Conservation (phyloP, 2,113 vertebrate species). For the Limanda limanda region DNA sequence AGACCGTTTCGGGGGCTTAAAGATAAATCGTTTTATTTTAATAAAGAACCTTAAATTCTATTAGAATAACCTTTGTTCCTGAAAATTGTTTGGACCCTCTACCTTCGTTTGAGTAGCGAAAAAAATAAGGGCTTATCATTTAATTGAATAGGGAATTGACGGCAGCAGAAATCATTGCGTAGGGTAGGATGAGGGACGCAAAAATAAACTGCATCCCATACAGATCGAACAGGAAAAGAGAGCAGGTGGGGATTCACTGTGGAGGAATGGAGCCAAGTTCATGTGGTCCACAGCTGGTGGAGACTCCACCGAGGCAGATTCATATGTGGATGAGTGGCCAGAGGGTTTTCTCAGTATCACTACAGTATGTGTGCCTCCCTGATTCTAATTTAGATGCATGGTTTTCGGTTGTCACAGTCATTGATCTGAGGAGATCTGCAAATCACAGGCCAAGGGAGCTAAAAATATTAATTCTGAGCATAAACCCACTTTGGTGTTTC, state of each 20-base stretch:
- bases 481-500: constrained; percentile 56
- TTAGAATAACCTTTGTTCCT: constrained; percentile 52
- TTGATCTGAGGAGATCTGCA: constrained; percentile 56
- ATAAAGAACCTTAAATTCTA: constrained; percentile 45
- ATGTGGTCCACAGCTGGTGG: constrained; percentile 38
- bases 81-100: constrained; percentile 52
- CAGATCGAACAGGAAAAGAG: constrained; percentile 48
- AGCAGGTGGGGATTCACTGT: constrained; percentile 34
- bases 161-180: constrained; percentile 63
- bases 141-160: constrained; percentile 79
- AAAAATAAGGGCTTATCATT: constrained; percentile 75
- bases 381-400: constrained; percentile 68
- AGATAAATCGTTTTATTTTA: constrained; percentile 41
- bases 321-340: constrained; percentile 38
- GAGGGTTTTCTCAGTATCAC: constrained; percentile 30
- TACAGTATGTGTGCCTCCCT: constrained; percentile 32
- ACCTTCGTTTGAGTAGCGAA: not conserved
- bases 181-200: constrained; percentile 49
- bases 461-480: constrained; percentile 18
- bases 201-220: constrained; percentile 49
- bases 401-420: constrained; percentile 52
- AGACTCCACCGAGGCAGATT: constrained; percentile 37
- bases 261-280: constrained; percentile 3
- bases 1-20: constrained; percentile 21
- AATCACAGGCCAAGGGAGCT: constrained; percentile 23